A percentile compares a stretch with the other conserved stretches of the same genome.
Conservation (phyloP, 1,140 invertebrate genomes). For the Idris sp. region DNA sequence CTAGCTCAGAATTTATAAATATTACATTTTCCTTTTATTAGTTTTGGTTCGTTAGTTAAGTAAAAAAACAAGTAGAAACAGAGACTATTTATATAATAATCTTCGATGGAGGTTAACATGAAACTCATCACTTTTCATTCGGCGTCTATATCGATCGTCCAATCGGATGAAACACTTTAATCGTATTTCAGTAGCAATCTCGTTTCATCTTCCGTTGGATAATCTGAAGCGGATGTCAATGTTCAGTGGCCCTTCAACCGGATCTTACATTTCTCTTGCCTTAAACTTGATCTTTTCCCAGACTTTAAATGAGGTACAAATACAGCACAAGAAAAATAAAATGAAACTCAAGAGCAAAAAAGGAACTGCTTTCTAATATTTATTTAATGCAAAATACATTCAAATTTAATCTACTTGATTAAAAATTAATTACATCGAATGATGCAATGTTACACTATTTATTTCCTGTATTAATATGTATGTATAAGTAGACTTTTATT, state of each 20-base stretch:
- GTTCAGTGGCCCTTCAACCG: constrained; percentile 30
- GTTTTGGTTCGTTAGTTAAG: not conserved
- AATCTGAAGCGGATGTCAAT: constrained; percentile 34
- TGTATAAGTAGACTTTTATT: too few relatives aligned
- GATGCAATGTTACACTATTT: too few relatives aligned
- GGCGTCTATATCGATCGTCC: constrained; percentile 7
- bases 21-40: too few relatives aligned
- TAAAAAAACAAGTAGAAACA: too few relatives aligned
- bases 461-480: too few relatives aligned
- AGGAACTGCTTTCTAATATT: too few relatives aligned
- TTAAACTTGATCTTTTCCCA: constrained; percentile 36
- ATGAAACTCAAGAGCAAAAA: constrained; percentile 7
- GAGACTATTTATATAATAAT: constrained; percentile 14
- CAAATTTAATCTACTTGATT: too few relatives aligned
- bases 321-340: constrained; percentile 18
- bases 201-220: constrained; percentile 37
- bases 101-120: constrained; percentile 8
- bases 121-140: constrained; percentile 11
- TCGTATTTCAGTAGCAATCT: constrained; percentile 34
- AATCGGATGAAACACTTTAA: constrained; percentile 32
- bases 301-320: constrained; percentile 14
- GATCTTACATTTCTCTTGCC: constrained; percentile 45
- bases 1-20: too few relatives aligned
- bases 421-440: too few relatives aligned
- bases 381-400: too few relatives aligned